Percentiles rank a stretch among this genome's conserved stretches.
phyloP scores from a whole-genome alignment of 2,113 vertebrate genomes.

The Phyllostomus discolor region DNA sequence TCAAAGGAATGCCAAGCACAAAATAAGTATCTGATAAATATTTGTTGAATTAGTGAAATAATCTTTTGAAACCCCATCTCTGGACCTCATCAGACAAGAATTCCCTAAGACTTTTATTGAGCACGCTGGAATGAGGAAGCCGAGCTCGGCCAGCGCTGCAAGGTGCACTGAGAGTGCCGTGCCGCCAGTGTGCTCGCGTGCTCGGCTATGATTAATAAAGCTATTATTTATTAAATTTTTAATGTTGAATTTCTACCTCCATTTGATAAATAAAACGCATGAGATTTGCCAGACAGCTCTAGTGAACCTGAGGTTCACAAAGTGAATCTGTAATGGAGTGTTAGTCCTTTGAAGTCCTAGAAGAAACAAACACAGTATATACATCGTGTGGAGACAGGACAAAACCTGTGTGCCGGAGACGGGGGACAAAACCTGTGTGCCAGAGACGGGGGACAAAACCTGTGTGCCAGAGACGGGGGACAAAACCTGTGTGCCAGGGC shows the following conservation, averaged over 20 bases:
- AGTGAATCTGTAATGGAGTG: not conserved
- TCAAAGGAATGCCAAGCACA: not conserved
- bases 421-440: too few relatives aligned
- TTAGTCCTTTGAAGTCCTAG: not conserved
- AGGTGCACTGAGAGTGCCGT: not conserved
- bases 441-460: too few relatives aligned
- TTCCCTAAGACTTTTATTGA: not conserved
- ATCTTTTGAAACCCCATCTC: not conserved
- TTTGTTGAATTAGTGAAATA: slow-evolving; percentile 32
- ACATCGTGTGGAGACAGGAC: not conserved
- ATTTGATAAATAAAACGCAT: not conserved
- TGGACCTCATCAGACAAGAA: not conserved
- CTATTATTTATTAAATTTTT: not conserved
- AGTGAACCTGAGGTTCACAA: not conserved
- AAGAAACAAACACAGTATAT: not conserved
- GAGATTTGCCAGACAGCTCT: not conserved
- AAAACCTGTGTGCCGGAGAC: not conserved
- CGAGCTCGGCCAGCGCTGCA: not conserved
- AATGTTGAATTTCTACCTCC: slow-evolving; percentile 4
- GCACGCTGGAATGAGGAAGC: not conserved
- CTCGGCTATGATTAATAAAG: not conserved
- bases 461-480: not conserved
- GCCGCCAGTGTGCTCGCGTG: not conserved
- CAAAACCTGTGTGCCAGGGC: not conserved
- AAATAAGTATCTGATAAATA: not conserved